A percentile compares a stretch with the other conserved stretches of the same genome.
These are phyloP conservation scores for Fregata magnificens DNA, from an alignment of 2,113 vertebrate species.

Conservation along the genomic window DNA sequence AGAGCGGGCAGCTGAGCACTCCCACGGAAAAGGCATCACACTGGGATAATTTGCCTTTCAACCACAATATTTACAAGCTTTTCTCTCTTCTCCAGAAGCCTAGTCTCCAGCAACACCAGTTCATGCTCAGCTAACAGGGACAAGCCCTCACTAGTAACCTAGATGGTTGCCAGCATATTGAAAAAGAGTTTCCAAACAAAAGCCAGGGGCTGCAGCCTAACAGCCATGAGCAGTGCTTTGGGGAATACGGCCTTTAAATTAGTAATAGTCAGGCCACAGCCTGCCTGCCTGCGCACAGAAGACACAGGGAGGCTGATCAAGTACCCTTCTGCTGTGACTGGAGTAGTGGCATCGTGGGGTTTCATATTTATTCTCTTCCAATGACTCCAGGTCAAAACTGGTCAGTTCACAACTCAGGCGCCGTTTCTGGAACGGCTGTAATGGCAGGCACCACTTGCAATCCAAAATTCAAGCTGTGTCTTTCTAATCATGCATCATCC, in stretches of 20 bases:
- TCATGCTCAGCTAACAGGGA: neutral
- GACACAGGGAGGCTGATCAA: neutral
- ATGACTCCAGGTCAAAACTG: neutral
- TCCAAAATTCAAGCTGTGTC: slow-evolving; percentile 13
- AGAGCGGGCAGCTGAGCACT: accelerated
- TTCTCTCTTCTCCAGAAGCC: neutral
- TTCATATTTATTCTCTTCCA: neutral
- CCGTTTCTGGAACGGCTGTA: neutral
- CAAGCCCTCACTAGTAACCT: neutral
- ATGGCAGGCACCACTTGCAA: neutral
- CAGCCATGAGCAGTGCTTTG: neutral
- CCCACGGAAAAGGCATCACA: neutral
- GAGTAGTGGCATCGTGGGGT: neutral
- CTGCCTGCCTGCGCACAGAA: neutral
- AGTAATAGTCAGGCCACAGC: neutral
- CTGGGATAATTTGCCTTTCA: neutral
- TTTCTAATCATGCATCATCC: neutral
- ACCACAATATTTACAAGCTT: neutral
- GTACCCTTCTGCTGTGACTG: neutral
- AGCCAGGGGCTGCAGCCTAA: neutral
- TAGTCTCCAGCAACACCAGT: neutral
- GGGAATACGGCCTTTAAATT: neutral
- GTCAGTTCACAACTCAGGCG: neutral
- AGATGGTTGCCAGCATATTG: neutral
- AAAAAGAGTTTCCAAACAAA: neutral